Evolutionary conservation across 1,140 invertebrate genomes (phyloP), one percentile per base, ranked within the genome.

Genomic region (Nomia melanderi): DNA sequence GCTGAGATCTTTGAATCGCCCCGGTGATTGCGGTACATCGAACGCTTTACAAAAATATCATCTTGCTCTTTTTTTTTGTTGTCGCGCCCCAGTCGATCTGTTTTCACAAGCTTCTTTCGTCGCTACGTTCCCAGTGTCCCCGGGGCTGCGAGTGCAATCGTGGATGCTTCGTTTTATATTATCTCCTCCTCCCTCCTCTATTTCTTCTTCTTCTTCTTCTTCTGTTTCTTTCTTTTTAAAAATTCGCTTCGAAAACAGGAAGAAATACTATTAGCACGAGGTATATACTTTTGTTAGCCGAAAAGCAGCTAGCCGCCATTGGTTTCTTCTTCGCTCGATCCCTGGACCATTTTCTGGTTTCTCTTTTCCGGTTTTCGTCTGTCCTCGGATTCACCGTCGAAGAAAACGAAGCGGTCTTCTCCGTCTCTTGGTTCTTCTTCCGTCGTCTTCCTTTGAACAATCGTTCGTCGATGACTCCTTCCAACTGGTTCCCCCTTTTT

Each of bases 1-100:
- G 89, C 90, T 92, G 90, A 90, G 90, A 89, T 91, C 86, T 91
- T 85, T 84, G 88, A 78, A 78, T 77, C 62, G 64, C 72, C 74
- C 87, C 87, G 84, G 87, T 88, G 87, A 85, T 85, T 80, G 83
- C 86, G 87, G 85, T 89, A 86, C 87, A 90, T 91, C 82, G 89
- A 91, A 91, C 88, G 90, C 90, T 88, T 76, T 92, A 92, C 85
- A 92, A 92, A 92, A 92, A 91, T 92, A 90, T 91, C 72, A 86
- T 85, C 79, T 87, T 83, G 81, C 82, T 69, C 23, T 44, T 36
- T 23, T 41, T 27, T 27, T 57, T 33, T 66, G n/a, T n/a, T n/a
- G n/a, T n/a, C 47, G 64, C 53, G 63, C 44, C 41, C 23, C 44
- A 53, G 47, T 11, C 44, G 17, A 27, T 7, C 6, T 47, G 41